These are phyloP conservation scores for Riptortus pedestris DNA, from an alignment of 1,140 invertebrate genomes.

Conservation along the genomic window DNA sequence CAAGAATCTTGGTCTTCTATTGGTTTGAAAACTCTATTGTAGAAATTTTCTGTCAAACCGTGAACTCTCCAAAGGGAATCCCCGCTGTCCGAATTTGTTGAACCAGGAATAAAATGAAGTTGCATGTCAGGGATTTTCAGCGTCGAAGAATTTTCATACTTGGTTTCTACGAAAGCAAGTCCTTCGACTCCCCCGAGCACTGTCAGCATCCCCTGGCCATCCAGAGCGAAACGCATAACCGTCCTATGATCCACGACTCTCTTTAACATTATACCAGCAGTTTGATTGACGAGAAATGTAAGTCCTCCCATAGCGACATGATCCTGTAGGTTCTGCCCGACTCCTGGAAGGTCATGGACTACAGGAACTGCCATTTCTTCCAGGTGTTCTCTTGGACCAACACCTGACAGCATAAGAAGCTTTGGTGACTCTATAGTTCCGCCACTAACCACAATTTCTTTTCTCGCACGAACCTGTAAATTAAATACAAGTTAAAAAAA, in stretches of 20 bases:
- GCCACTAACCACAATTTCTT: conserved; percentile 68
- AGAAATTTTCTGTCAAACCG: conserved; percentile 65
- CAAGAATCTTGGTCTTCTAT: conserved; percentile 65
- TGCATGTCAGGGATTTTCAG: conserved; percentile 81
- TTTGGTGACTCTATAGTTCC: conserved; percentile 73
- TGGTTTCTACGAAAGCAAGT: conserved; percentile 70
- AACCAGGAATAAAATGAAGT: conserved; percentile 73
- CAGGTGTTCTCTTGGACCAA: conserved; percentile 59
- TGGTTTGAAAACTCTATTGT: conserved; percentile 74
- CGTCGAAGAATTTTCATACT: conserved; percentile 58
- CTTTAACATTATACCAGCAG: conserved; percentile 62
- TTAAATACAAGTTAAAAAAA: no score
- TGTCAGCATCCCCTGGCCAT: conserved; percentile 67
- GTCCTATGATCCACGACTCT: conserved; percentile 65
- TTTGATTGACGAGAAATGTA: conserved; percentile 50
- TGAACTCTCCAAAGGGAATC: conserved; percentile 62
- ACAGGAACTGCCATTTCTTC: conserved; percentile 43
- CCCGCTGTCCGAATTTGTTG: conserved; percentile 68
- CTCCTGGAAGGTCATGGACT: conserved; percentile 51
- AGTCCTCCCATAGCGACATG: conserved; percentile 55
- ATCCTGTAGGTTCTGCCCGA: conserved; percentile 71
- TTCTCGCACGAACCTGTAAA: conserved; percentile 52
- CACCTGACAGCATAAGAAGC: no score
- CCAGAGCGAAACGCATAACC: conserved; percentile 67
- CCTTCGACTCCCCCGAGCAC: conserved; percentile 66